Evolutionary conservation across 2,113 vertebrate species (phyloP).

Genomic region (Crypturellus undulatus): DNA sequence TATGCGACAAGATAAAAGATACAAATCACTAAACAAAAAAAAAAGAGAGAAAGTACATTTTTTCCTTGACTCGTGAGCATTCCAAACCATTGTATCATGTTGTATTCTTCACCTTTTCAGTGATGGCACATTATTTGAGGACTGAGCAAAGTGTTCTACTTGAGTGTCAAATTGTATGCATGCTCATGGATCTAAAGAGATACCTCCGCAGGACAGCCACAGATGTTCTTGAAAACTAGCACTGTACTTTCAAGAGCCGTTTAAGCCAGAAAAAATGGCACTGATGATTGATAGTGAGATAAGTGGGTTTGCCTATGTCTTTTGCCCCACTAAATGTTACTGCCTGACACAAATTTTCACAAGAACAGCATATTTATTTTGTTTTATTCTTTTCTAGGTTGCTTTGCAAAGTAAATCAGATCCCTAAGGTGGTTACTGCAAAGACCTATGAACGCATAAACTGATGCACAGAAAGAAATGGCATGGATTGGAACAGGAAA

Average conservation of each 20-base stretch:
- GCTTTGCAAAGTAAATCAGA: not conserved
- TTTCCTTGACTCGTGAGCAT: not conserved
- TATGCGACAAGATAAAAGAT: not conserved
- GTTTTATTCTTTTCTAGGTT: not conserved
- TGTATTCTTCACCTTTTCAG: not conserved
- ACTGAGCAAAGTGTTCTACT: not conserved
- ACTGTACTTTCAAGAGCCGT: not conserved
- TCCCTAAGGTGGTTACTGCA: not conserved
- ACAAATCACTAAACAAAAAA: not conserved
- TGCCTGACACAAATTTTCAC: not conserved
- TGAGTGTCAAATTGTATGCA: not conserved
- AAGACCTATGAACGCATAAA: not conserved
- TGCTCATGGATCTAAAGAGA: not conserved
- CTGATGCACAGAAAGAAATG: not conserved
- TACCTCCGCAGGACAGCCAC: not conserved
- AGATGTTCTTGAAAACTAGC: not conserved
- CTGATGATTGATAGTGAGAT: not conserved
- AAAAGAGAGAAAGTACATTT: not conserved
- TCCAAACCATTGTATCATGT: not conserved
- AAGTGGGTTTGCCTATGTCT: not conserved
- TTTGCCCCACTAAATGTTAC: not conserved
- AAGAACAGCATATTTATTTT: not conserved
- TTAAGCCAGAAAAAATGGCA: not conserved
- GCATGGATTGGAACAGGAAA: not conserved
- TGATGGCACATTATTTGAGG: slow-evolving; percentile 1